Conservation (phyloP, 1,140 invertebrate genomes). For the Conus ventricosus region DNA sequence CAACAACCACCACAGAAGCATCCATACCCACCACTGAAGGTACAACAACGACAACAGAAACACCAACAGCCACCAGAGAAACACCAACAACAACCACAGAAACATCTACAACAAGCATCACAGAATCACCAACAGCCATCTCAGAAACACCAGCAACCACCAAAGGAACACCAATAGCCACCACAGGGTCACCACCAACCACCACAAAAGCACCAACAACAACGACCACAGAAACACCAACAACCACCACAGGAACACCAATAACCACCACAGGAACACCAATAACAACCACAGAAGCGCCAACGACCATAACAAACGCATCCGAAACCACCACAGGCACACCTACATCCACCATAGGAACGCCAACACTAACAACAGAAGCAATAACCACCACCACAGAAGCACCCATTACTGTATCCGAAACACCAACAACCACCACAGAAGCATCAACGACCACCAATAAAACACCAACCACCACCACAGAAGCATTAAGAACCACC, state of each 20-base stretch:
- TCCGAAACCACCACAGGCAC: too few relatives aligned
- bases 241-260: background rate
- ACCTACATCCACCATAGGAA: too few relatives aligned
- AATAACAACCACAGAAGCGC: constrained; percentile 12
- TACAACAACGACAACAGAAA: background rate
- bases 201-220: background rate
- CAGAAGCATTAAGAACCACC: too few relatives aligned
- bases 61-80: constrained; percentile 16
- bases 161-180: background rate
- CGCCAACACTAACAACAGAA: too few relatives aligned
- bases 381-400: too few relatives aligned
- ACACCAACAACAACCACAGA: background rate
- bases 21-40: background rate
- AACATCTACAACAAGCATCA: background rate
- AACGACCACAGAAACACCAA: background rate
- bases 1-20: background rate
- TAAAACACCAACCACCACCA: too few relatives aligned
- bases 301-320: background rate
- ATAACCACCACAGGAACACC: constrained; percentile 18
- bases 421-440: too few relatives aligned
- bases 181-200: background rate
- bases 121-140: constrained; percentile 1
- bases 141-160: constrained; percentile 2
- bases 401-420: too few relatives aligned
- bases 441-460: too few relatives aligned